These are phyloP conservation scores for Hedya salicella DNA, from an alignment of 2,888 invertebrate species.

Conservation along the genomic window DNA sequence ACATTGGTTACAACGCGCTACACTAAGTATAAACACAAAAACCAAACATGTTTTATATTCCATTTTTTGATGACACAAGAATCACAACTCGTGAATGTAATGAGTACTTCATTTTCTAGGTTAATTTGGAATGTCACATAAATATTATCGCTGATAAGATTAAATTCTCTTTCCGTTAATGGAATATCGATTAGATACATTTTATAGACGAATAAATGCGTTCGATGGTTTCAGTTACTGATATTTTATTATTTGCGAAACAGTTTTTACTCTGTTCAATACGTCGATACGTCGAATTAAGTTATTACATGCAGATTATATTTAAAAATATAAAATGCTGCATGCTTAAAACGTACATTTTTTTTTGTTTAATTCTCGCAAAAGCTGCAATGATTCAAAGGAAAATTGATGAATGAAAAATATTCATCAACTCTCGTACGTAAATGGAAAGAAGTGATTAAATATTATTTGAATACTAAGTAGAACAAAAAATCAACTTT, in stretches of 20 bases:
- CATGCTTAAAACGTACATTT: too few species aligned
- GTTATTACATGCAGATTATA: too few species aligned
- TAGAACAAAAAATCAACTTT: too few species aligned
- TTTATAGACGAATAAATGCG: slow-evolving; percentile 7
- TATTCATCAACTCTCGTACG: too few species aligned
- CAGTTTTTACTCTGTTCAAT: too few species aligned
- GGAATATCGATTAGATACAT: slow-evolving; percentile 41
- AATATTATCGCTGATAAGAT: slow-evolving; percentile 41
- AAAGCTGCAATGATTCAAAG: too few species aligned
- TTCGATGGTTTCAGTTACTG: not conserved
- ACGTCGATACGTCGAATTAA: too few species aligned
- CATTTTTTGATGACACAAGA: slow-evolving; percentile 21
- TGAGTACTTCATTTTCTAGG: slow-evolving; percentile 36
- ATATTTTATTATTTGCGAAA: not conserved
- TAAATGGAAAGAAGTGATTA: too few species aligned
- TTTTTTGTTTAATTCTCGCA: too few species aligned
- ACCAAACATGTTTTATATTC: slow-evolving; percentile 15
- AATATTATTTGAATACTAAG: too few species aligned
- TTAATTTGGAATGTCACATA: slow-evolving; percentile 37
- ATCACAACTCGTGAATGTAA: slow-evolving; percentile 14
- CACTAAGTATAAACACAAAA: slow-evolving; percentile 23
- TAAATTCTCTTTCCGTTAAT: slow-evolving; percentile 26
- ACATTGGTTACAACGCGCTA: slow-evolving; percentile 61
- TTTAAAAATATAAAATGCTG: too few species aligned
- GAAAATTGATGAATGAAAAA: too few species aligned